These are phyloP conservation scores for Metaphire vulgaris DNA, from an alignment of 1,140 invertebrate species.

Conservation along the genomic window DNA sequence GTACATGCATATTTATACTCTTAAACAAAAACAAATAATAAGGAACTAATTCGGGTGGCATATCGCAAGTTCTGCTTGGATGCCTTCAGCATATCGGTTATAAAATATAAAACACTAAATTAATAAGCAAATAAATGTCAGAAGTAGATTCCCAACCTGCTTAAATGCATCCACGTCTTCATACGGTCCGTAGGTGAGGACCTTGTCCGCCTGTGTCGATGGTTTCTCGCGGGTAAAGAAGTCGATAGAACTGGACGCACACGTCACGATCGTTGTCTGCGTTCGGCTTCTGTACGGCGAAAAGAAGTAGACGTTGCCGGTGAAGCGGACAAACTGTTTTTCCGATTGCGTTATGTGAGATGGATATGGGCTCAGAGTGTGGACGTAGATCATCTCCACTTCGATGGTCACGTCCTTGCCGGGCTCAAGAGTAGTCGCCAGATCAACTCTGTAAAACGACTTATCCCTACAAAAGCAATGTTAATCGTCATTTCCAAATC, in stretches of 20 bases:
- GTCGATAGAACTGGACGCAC: constrained; percentile 73
- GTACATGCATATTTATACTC: too few species aligned
- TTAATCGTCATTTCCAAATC: too few species aligned
- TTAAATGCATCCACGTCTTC: constrained; percentile 63
- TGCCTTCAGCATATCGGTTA: too few species aligned
- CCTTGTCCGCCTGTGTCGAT: constrained; percentile 67
- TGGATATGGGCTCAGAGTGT: constrained; percentile 73
- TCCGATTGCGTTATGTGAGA: constrained; percentile 81
- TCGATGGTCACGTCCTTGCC: constrained; percentile 54
- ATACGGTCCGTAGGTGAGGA: constrained; percentile 80
- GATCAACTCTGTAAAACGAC: constrained; percentile 41
- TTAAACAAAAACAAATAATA: too few species aligned
- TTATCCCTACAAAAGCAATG: constrained; percentile 35
- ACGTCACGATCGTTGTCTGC: constrained; percentile 73
- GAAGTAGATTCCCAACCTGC: too few species aligned
- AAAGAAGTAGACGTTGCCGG: constrained; percentile 75
- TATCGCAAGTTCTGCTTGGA: too few species aligned
- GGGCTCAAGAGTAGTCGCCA: constrained; percentile 42
- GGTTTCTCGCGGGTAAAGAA: constrained; percentile 80
- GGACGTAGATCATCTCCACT: constrained; percentile 69
- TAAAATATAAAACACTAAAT: too few species aligned
- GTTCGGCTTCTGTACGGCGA: constrained; percentile 70
- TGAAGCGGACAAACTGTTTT: constrained; percentile 82
- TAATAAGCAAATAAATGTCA: too few species aligned
- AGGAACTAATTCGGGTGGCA: too few species aligned